Base-by-base conservation (phyloP, 2,888 invertebrate species). In the Hedya salicella region DNA sequence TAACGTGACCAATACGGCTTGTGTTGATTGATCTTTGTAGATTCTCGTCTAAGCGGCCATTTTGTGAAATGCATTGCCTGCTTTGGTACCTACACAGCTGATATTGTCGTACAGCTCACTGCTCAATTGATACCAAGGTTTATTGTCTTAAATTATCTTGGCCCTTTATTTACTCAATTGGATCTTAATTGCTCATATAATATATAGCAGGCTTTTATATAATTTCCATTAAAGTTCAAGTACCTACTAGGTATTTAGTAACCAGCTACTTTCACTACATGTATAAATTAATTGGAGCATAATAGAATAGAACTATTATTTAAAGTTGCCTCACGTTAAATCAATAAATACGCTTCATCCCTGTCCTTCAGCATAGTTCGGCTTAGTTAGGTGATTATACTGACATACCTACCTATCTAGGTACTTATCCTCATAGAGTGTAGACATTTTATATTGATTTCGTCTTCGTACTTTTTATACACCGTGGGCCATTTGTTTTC, bases 21-120 rank as follows among this genome's bases (percentile, higher is more conserved):
- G 40, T 48, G 40, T 36, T 48, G 48, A 59, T 59, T 52, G 71
- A 68, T 62, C 61, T 74, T 71, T 71, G 68, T 67, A 71, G 69
- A 70, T 74, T 76, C 67, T 68, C 52, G 39, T 67, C 36, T 14
- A n/a, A 79, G 88, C 92, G 80, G 92, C 92, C 92, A 93, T 93
- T 91, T 93, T 93, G 92, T 93, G 89, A 81, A 87, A 83, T 85
- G 84, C 80, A 81, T 78, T 80, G 78, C 73, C 79, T 78, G 76
- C 80, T 80, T 77, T 21, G 40, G 48, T 54, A 77, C 83, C 42
- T 54, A 77, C 83, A 79, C 87, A 86, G 86, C 84, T 88, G 88
- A 75, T 87, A 79, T 74, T 85, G 25, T 57, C 82, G 81, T 77
- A 25, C 5, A 46, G 25, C 1, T 75, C 77, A 78, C 76, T 72